Evolutionary conservation across 1,140 invertebrate species (phyloP), one percentile per base, ranked within the genome.

Genomic region (Drosophila equinoxialis): DNA sequence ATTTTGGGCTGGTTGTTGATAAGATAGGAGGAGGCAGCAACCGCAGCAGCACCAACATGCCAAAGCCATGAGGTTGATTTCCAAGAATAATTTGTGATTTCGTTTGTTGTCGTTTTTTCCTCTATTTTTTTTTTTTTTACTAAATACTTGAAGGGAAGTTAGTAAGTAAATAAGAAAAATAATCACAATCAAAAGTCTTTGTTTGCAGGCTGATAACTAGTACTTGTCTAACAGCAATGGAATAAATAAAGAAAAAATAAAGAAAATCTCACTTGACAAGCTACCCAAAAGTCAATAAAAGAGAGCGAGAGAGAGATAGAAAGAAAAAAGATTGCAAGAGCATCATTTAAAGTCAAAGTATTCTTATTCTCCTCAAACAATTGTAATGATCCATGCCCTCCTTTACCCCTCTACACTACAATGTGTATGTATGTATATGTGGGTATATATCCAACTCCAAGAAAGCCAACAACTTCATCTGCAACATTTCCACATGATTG

Each of bases 21-120:
- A 68, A 81, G 64, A 74, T 79, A 69, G 58, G 57, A 61, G 67
- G 69, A 62, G 55, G 67, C 69, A 62, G 35, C 71, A 39, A 45
- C 37, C 54, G 63, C 73, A 60, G 13, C 61, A 64, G 51, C 41
- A 55, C 30, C 65, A 74, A 71, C 76, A 86, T 86, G 83, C 83
- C 84, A 79, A 87, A 83, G 83, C 65, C 74, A 83, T 86, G 83
- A 87, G 76, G 59, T 73, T 59, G 74, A 87, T 74, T 85, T 87
- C 83, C 70, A 51, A 74, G 83, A 87, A 87, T 87, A 83, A 65
- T 65, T 68, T 80, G 67, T 83, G 83, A 83, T 81, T 86, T 81
- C 42, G 64, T 79, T 83, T 39, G 45, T 77, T 74, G 37, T 80
- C 37, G 63, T n/a, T n/a, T 35, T 14, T 41, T 26, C 23, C 23